A percentile compares a stretch with the other conserved stretches of the same genome.
Conservation (phyloP, 2,888 invertebrate species). For the Podotricha telesiphe region DNA sequence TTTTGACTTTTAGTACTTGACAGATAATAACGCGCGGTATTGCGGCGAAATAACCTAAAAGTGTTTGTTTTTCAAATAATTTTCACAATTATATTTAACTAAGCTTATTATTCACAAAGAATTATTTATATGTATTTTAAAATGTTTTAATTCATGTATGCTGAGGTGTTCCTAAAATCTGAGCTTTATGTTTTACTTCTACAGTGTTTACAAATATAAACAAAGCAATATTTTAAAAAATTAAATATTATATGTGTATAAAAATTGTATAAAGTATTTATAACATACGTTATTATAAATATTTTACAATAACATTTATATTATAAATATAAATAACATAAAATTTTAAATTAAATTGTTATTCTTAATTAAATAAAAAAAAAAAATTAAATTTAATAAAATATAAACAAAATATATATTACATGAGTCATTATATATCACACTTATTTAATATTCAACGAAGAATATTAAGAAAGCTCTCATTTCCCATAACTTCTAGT, state of each 20-base stretch:
- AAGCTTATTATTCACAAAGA: neutral
- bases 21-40: slow-evolving; percentile 18
- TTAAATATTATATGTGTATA: neutral
- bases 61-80: slow-evolving; percentile 13
- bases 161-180: neutral
- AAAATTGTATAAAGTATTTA: neutral
- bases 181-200: neutral
- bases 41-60: slow-evolving; percentile 40
- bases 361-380: neutral
- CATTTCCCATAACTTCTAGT: slow-evolving; percentile 10
- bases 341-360: neutral
- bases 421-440: slow-evolving; percentile 32
- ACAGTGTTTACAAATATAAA: slow-evolving; percentile 15
- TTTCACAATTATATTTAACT: neutral
- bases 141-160: neutral
- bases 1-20: slow-evolving; percentile 6
- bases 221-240: neutral
- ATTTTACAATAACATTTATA: neutral
- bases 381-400: neutral
- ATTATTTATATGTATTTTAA: neutral
- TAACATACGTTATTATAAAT: neutral
- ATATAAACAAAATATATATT: slow-evolving; percentile 10
- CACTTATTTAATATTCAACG: slow-evolving; percentile 28
- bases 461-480: slow-evolving; percentile 29
- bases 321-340: no score